Evolutionary conservation across 2,113 vertebrate genomes (phyloP).

Genomic region (Hemiprocne comata): DNA sequence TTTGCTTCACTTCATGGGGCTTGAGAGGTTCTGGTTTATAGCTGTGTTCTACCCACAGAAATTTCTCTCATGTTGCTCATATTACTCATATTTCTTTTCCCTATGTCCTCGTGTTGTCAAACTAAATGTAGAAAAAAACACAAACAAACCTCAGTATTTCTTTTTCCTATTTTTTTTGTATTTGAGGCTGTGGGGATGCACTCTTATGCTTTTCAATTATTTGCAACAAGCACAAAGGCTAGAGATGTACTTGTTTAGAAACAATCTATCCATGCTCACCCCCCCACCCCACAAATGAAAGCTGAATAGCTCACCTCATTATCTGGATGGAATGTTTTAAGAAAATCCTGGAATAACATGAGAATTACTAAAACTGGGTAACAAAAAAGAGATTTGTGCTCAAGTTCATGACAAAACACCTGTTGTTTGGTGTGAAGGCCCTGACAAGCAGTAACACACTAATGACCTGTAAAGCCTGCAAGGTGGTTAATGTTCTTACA

Average conservation of each 20-base stretch:
- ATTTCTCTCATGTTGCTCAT: background rate
- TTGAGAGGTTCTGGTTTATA: background rate
- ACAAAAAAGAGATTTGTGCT: background rate
- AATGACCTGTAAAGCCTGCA: background rate
- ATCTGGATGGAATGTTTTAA: background rate
- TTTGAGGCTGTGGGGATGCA: background rate
- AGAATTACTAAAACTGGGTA: background rate
- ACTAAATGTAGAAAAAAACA: no score
- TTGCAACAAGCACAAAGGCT: background rate
- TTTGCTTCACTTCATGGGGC: background rate
- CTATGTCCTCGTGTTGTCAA: background rate
- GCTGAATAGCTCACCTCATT: background rate
- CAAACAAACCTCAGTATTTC: no score
- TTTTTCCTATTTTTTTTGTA: no score
- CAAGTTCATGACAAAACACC: background rate
- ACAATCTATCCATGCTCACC: background rate
- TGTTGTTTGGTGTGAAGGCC: background rate
- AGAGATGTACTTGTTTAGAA: constrained; percentile 15
- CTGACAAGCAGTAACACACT: background rate
- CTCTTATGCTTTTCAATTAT: background rate
- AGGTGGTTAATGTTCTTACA: background rate
- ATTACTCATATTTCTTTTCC: background rate
- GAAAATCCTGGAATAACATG: background rate
- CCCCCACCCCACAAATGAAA: background rate
- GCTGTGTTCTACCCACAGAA: background rate